A percentile compares a stretch with the other conserved stretches of the same genome.
phyloP scores from a whole-genome alignment of 2,888 invertebrate species.

The Athalia rosae region DNA sequence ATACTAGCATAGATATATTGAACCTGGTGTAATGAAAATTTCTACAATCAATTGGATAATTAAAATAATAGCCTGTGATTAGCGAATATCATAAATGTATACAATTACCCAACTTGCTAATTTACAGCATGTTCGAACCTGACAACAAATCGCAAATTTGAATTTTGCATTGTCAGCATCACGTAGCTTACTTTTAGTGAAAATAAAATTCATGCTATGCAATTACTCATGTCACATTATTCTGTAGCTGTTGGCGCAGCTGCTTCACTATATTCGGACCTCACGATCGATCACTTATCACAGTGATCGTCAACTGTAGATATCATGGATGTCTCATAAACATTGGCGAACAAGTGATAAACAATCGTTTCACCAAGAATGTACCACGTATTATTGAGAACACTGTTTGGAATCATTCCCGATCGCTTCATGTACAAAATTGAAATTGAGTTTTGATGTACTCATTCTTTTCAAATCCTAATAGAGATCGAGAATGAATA shows the following conservation, averaged over 20 bases:
- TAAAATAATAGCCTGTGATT: conserved; percentile 9
- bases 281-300: conserved; percentile 9
- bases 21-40: conserved; percentile 47
- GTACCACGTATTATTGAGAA: no score
- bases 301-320: neutral
- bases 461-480: neutral
- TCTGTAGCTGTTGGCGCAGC: neutral
- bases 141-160: no score
- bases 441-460: neutral
- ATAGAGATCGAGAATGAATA: conserved; percentile 19
- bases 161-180: neutral
- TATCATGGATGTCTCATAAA: neutral
- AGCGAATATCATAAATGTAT: neutral
- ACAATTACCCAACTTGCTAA: neutral
- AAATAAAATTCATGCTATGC: conserved; percentile 8
- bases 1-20: no score
- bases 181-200: neutral
- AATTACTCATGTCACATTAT: conserved; percentile 9
- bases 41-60: conserved; percentile 9
- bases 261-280: neutral
- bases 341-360: neutral
- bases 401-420: neutral
- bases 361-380: neutral
- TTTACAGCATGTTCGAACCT: neutral
- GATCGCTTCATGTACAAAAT: neutral